Conservation (phyloP, 2,888 invertebrate genomes). For the Isotomurus palustris region DNA sequence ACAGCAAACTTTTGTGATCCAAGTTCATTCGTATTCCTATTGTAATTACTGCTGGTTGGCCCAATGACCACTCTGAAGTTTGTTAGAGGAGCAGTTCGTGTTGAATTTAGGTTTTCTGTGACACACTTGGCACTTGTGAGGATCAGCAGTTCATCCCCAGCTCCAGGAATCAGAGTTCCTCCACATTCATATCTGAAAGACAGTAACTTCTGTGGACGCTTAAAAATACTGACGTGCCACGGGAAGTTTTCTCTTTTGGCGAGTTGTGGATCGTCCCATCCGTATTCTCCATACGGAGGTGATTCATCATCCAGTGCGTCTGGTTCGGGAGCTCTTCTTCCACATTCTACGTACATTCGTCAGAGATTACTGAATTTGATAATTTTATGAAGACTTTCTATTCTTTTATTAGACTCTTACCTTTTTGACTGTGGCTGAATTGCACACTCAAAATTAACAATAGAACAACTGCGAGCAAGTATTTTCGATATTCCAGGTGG, state of each 20-base stretch:
- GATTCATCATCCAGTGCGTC: background rate
- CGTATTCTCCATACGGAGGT: background rate
- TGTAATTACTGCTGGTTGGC: conserved; percentile 29
- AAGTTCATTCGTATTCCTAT: conserved; percentile 22
- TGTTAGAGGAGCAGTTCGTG: conserved; percentile 6
- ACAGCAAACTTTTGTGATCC: conserved; percentile 30
- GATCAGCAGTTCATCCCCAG: conserved; percentile 16
- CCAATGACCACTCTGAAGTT: conserved; percentile 28
- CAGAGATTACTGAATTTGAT: too few relatives aligned
- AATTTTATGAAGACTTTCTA: too few relatives aligned
- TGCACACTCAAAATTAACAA: too few relatives aligned
- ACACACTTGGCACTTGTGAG: conserved; percentile 31
- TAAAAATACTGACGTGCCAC: conserved; percentile 34
- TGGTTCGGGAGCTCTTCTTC: too few relatives aligned
- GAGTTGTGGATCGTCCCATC: conserved; percentile 12
- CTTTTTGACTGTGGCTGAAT: too few relatives aligned
- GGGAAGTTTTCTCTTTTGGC: conserved; percentile 33
- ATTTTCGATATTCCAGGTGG: too few relatives aligned
- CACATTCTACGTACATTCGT: too few relatives aligned
- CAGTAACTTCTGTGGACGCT: conserved; percentile 10
- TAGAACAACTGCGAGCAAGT: too few relatives aligned
- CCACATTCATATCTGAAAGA: conserved; percentile 30
- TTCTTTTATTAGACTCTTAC: too few relatives aligned
- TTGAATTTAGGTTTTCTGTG: conserved; percentile 19
- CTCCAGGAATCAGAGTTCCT: conserved; percentile 28